These are phyloP conservation scores for Chanos chanos DNA, from an alignment of 2,797 vertebrate species.

Conservation along the genomic window DNA sequence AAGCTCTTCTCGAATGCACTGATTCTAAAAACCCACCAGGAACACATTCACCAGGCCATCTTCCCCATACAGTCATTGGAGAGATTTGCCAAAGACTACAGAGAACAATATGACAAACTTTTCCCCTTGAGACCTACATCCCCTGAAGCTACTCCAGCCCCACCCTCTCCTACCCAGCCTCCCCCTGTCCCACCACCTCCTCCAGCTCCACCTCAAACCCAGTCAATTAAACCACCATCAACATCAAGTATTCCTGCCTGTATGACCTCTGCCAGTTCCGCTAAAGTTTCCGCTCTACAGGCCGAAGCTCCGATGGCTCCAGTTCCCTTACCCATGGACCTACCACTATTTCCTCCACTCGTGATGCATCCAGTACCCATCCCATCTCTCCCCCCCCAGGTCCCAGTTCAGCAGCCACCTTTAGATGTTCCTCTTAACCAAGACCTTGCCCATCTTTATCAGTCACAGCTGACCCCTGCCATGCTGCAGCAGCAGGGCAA, in stretches of 20 bases:
- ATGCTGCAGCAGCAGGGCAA: slow-evolving; percentile 87
- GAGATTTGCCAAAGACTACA: slow-evolving; percentile 92
- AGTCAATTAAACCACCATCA: slow-evolving; percentile 62
- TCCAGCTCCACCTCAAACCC: slow-evolving; percentile 75
- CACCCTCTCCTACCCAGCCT: slow-evolving; percentile 65
- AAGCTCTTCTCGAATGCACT: slow-evolving; percentile 95
- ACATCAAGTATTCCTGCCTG: slow-evolving; percentile 66
- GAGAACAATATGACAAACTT: slow-evolving; percentile 91
- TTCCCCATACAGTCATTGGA: slow-evolving; percentile 90
- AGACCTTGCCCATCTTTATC: slow-evolving; percentile 91
- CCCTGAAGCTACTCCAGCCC: slow-evolving; percentile 59
- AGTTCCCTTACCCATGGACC: slow-evolving; percentile 87
- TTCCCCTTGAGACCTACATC: slow-evolving; percentile 83
- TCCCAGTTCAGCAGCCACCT: slow-evolving; percentile 76
- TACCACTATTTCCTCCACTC: slow-evolving; percentile 88
- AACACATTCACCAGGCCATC: slow-evolving; percentile 89
- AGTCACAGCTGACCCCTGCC: slow-evolving; percentile 80
- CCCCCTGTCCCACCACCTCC: slow-evolving; percentile 57
- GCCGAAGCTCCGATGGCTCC: slow-evolving; percentile 48
- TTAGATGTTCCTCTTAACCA: slow-evolving; percentile 80
- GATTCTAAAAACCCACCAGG: slow-evolving; percentile 97
- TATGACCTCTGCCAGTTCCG: slow-evolving; percentile 68
- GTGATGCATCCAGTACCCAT: slow-evolving; percentile 93
- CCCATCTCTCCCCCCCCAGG: slow-evolving; percentile 79
- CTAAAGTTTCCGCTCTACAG: slow-evolving; percentile 72